A percentile compares a stretch with the other conserved stretches of the same genome.
phyloP scores from a whole-genome alignment of 2,888 invertebrate genomes.

The Orthosia incerta region DNA sequence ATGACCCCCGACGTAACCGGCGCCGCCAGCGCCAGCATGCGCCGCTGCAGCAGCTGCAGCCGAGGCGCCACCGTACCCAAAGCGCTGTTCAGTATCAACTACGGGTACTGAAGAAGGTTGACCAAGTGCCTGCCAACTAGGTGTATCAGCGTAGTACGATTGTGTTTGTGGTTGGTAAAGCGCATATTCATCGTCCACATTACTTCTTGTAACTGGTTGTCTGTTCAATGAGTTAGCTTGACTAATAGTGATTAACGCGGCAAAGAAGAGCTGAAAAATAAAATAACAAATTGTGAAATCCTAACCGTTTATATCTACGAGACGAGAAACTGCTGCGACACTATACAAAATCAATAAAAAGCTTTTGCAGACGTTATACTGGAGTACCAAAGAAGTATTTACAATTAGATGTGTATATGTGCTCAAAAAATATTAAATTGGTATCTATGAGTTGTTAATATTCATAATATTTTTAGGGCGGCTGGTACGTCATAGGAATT shows the following conservation, averaged over 20 bases:
- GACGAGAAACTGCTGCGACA: not conserved
- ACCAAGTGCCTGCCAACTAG: slow-evolving; percentile 3
- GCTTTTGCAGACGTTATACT: not conserved
- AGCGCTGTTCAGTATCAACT: slow-evolving; percentile 24
- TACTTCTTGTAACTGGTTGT: slow-evolving; percentile 25
- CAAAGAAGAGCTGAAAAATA: slow-evolving; percentile 34
- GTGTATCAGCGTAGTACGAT: not conserved
- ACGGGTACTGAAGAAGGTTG: not conserved
- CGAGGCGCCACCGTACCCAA: slow-evolving; percentile 5
- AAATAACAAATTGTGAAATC: not conserved
- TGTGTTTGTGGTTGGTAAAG: slow-evolving; percentile 13
- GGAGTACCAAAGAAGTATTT: not conserved
- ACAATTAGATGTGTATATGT: not conserved
- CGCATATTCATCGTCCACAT: slow-evolving; percentile 6
- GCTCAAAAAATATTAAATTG: not conserved
- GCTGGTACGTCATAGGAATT: not conserved
- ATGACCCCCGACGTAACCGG: slow-evolving; percentile 25
- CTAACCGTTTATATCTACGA: not conserved
- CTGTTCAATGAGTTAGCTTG: slow-evolving; percentile 41
- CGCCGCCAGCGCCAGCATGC: slow-evolving; percentile 14
- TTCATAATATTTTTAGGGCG: not conserved
- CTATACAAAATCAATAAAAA: not conserved
- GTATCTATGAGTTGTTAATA: not conserved
- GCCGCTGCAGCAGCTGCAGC: slow-evolving; percentile 17
- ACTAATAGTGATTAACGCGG: slow-evolving; percentile 17